Evolutionary conservation across 1,140 invertebrate genomes (phyloP).

Genomic region (Holcopasites calliopsidis): DNA sequence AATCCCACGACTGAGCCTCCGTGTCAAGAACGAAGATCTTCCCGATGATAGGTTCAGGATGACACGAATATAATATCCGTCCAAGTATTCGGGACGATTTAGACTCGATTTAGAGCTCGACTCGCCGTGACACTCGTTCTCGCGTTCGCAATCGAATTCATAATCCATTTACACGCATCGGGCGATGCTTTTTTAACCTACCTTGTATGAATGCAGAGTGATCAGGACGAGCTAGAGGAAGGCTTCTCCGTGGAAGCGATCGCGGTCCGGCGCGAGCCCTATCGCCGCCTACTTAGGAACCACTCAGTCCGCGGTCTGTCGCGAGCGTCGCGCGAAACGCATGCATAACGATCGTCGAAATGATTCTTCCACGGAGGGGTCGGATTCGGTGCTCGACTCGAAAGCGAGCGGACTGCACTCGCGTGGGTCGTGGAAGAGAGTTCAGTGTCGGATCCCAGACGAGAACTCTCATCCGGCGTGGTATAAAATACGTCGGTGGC

Average conservation of each 20-base stretch:
- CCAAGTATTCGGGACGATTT: slow-evolving; percentile 4
- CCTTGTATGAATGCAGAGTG: slow-evolving; percentile 15
- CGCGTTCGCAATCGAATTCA: not conserved
- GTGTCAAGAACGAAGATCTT: not conserved
- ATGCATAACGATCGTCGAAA: slow-evolving; percentile 31
- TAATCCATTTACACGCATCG: slow-evolving; percentile 26
- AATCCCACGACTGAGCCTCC: not conserved
- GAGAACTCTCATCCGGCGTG: slow-evolving; percentile 64
- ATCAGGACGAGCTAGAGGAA: slow-evolving; percentile 11
- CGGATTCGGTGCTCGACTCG: slow-evolving; percentile 26
- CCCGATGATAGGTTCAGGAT: not conserved
- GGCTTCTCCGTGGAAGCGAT: slow-evolving; percentile 20
- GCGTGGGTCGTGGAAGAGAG: slow-evolving; percentile 55
- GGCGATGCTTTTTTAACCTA: slow-evolving; percentile 28
- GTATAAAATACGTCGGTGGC: slow-evolving; percentile 67
- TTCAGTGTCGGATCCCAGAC: slow-evolving; percentile 64
- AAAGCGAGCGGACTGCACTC: slow-evolving; percentile 46
- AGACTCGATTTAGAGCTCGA: not conserved
- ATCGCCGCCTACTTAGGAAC: not conserved
- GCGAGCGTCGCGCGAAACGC: too few species aligned
- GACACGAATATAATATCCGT: slow-evolving; percentile 6
- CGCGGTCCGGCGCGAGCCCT: slow-evolving; percentile 21
- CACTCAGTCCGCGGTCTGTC: too few species aligned
- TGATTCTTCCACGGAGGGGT: too few species aligned
- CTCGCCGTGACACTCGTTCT: not conserved